A percentile compares a stretch with the other conserved stretches of the same genome.
Evolutionary conservation across 2,113 vertebrate species (phyloP).

Genomic region (Kryptolebias marmoratus): DNA sequence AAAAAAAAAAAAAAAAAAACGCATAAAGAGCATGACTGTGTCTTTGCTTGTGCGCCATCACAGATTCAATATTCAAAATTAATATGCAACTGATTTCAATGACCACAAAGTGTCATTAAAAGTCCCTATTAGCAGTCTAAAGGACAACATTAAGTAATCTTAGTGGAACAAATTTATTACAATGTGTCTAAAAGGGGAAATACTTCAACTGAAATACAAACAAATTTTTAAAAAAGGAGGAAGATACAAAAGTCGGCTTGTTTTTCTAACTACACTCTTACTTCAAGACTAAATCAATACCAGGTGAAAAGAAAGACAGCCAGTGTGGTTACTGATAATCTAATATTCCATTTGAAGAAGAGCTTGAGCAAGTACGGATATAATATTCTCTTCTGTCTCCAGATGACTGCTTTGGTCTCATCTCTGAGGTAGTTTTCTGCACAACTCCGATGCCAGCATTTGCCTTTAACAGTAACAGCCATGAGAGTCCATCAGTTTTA

Average conservation of each 20-base stretch:
- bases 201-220: conserved; percentile 5
- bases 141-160: neutral
- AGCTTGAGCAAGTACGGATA: conserved; percentile 16
- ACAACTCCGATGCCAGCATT: conserved; percentile 17
- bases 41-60: conserved; percentile 33
- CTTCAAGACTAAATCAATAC: conserved; percentile 13
- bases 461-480: conserved; percentile 19
- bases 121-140: conserved; percentile 12
- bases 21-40: conserved; percentile 47
- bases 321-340: conserved; percentile 29
- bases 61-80: conserved; percentile 54
- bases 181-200: neutral
- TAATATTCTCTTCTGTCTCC: conserved; percentile 45
- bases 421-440: conserved; percentile 26
- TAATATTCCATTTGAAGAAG: conserved; percentile 60
- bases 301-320: conserved; percentile 9
- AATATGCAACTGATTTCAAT: conserved; percentile 38
- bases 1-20: conserved; percentile 22
- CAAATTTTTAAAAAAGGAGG: neutral
- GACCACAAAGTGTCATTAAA: conserved; percentile 46
- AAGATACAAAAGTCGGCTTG: conserved; percentile 5
- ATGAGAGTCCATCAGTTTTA: conserved; percentile 8
- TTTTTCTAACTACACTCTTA: conserved; percentile 25
- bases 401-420: conserved; percentile 55
- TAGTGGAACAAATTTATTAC: neutral